These are phyloP conservation scores for Saccostrea echinata DNA, from an alignment of 1,140 invertebrate species.

Conservation along the genomic window DNA sequence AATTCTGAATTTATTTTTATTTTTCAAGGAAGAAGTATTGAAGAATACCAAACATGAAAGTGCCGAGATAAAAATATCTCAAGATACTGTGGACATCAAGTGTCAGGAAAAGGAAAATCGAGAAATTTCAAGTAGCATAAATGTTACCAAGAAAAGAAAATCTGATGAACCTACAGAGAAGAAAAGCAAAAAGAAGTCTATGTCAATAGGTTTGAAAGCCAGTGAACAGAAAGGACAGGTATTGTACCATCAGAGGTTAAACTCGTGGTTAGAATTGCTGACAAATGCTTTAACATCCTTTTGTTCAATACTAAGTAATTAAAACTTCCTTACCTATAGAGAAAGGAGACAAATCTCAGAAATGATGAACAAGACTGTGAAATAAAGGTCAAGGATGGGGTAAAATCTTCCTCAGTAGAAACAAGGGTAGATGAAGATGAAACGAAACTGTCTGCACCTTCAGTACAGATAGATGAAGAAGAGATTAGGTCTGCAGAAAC, in stretches of 20 bases:
- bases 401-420: not conserved
- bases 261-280: not conserved
- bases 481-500: not conserved
- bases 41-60: not conserved
- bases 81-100: not conserved
- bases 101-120: not conserved
- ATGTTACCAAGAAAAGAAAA: not conserved
- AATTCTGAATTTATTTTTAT: not conserved
- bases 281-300: not conserved
- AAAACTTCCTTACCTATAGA: not conserved
- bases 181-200: not conserved
- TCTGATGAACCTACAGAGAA: not conserved
- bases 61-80: not conserved
- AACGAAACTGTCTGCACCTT: not conserved
- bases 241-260: not conserved
- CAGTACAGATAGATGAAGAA: not conserved
- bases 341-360: not conserved
- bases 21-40: not conserved
- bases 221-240: not conserved
- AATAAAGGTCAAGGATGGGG: not conserved
- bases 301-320: not conserved
- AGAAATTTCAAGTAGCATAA: not conserved
- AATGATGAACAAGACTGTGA: not conserved
- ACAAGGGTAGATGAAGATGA: not conserved
- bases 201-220: not conserved